Base-by-base conservation (phyloP, 2,113 vertebrate species). In the Acrocephalus kingi region DNA sequence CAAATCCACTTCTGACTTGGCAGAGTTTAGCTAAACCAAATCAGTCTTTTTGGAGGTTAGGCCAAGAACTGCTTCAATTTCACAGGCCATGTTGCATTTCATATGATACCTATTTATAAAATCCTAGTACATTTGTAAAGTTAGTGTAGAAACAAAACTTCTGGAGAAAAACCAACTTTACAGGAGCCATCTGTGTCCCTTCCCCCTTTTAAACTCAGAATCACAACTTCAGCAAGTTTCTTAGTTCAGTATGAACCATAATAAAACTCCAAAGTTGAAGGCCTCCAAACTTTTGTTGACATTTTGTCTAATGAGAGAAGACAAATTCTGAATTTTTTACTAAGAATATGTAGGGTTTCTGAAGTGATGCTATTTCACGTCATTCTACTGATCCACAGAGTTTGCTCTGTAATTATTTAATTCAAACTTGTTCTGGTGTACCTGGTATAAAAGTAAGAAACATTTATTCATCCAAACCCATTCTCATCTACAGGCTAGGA, bases 91-190 rank as follows among this genome's bases (percentile, higher is more conserved):
- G 94, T 28, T 94, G 93, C 48, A n/a, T 81, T 93, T 92, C 58
- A 56, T 74, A 51, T 23, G 56, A 77, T 66, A 82, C 39, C 94
- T 96, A 90, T 96, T 94, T 96, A 92, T 94, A 93, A 83, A 95
- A 93, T 58, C 68, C n/a, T 46, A 92, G 52, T 87, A 89, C 46
- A 8, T 67, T 93, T 86, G 73, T 81, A 58, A 92, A 96, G 80
- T 76, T 69, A 82, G 62, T 62, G 73, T 27, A 93, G 77, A 95
- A 96, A 96, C 77, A 93, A 94, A 95, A 95, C 74, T 94, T 89
- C 23, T 91, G 87, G 81, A 94, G 66, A 69, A 61, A 37, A 94
- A 84, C 35, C 91, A 91, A 73, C 71, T 83, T 61, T 41, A 62
- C 54, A 91, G 45, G 30, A 96, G 37, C 84, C 93, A 93, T 91